Conservation (phyloP, 2,113 vertebrate species). For the Hippoglossus stenolepis region DNA sequence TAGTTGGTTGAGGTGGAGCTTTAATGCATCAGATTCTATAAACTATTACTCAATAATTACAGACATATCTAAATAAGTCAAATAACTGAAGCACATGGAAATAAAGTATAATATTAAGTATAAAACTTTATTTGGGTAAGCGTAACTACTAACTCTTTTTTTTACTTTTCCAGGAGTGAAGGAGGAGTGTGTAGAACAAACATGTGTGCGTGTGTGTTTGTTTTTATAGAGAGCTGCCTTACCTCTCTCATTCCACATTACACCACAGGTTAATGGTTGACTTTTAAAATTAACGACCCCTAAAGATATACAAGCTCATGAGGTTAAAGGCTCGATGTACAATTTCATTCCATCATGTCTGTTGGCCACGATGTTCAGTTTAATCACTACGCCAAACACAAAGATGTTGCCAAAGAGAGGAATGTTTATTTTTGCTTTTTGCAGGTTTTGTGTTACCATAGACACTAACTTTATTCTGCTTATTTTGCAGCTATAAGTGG, state of each 20-base stretch:
- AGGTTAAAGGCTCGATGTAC: constrained; percentile 66
- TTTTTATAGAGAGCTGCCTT: constrained; percentile 64
- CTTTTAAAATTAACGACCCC: constrained; percentile 80
- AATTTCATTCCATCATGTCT: constrained; percentile 59
- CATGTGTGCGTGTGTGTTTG: constrained; percentile 51
- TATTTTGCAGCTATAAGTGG: neutral
- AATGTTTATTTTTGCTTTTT: neutral
- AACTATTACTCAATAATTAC: too few relatives aligned
- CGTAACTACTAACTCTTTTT: neutral
- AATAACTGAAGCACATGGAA: neutral
- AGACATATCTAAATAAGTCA: neutral
- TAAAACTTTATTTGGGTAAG: neutral
- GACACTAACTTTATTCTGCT: too few relatives aligned
- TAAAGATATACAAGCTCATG: constrained; percentile 72
- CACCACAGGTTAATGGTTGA: constrained; percentile 74
- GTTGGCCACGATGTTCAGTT: constrained; percentile 22
- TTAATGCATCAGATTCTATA: too few relatives aligned
- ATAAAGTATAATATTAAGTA: neutral
- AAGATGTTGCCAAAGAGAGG: constrained; percentile 38
- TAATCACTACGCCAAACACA: constrained; percentile 33
- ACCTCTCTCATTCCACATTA: constrained; percentile 56
- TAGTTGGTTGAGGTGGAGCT: too few relatives aligned
- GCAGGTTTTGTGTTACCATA: too few relatives aligned
- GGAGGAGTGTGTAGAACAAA: neutral
- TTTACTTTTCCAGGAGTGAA: neutral